These are phyloP conservation scores for Cosmopolites sordidus DNA, from an alignment of 2,888 invertebrate genomes.

Conservation along the genomic window DNA sequence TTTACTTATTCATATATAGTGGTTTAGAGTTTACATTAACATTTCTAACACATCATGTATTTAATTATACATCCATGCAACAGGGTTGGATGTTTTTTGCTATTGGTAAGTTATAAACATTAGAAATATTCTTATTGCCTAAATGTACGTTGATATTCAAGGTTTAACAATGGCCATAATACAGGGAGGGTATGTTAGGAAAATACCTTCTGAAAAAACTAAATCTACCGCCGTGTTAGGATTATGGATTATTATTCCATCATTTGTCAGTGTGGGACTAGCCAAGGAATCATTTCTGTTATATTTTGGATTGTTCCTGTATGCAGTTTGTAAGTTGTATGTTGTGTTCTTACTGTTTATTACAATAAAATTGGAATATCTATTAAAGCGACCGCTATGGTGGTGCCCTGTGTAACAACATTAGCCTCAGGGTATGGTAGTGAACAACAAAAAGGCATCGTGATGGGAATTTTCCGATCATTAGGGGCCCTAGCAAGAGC, in stretches of 20 bases:
- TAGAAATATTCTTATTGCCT: neutral
- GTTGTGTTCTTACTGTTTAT: neutral
- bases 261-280: conserved; percentile 80
- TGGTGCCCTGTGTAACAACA: conserved; percentile 93
- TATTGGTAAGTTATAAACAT: conserved; percentile 63
- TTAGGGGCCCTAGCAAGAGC: conserved; percentile 92
- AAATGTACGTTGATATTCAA: conserved; percentile 51
- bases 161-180: conserved; percentile 82
- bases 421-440: conserved; percentile 82
- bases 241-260: conserved; percentile 77
- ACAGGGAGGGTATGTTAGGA: conserved; percentile 85
- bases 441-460: conserved; percentile 81
- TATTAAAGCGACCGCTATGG: conserved; percentile 75
- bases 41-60: conserved; percentile 90
- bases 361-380: no score
- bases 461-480: conserved; percentile 91
- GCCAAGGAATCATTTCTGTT: conserved; percentile 61
- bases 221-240: conserved; percentile 69
- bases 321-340: conserved; percentile 77
- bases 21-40: conserved; percentile 96
- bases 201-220: conserved; percentile 69
- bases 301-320: conserved; percentile 79
- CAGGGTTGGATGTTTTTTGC: conserved; percentile 97
- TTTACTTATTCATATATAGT: conserved; percentile 91
- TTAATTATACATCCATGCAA: conserved; percentile 88